Evolutionary conservation across 2,797 vertebrate species (phyloP), one percentile per base, ranked within the genome.

Genomic region (Rhyacichthys aspro): DNA sequence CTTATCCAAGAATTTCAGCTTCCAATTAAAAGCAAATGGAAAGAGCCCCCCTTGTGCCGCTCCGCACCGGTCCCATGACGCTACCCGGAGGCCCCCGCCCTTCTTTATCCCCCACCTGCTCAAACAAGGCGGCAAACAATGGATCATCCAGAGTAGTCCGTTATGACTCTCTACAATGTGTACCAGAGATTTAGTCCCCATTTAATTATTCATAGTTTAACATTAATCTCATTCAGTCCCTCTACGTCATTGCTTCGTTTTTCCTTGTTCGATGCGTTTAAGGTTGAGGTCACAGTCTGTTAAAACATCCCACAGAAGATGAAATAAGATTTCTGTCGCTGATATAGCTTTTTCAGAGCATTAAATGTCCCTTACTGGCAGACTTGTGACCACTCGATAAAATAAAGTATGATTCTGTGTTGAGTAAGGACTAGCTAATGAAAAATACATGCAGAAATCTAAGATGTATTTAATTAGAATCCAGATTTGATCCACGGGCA

Each of bases 11-110:
- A 84, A 85, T 82, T 83, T 76, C 78, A 79, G 70, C 78, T 59
- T 85, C 79, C 84, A 89, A 89, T 90, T 87, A 89, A 84, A 86
- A 82, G 10, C 32, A 83, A 90, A 85, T 88, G 47, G 79, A 90
- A 86, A 67, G 49, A 16, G 1, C 57, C 47, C 67, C 73, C 56
- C 52, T 18, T 28, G 14, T n/a, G 14, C 23, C 43, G 5, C 52
- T 60, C 56, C 6, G 23, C 59, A 11, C 17, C n/a, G 33, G 55
- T 84, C 82, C 81, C 76, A 77, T 45, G 58, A 37, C 2, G 11
- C 74, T 43, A 32, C 63, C 59, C 55, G 75, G 69, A 67, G 73
- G 66, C 62, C 60, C 65, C 59, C 60, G 18, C 58, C 34, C 49
- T 34, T 2, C 5, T 11, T 47, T 58, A 34, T 33, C 3, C n/a